Base-by-base conservation (phyloP, 23 tunicate genomes). In the Botrylloides violaceus region DNA sequence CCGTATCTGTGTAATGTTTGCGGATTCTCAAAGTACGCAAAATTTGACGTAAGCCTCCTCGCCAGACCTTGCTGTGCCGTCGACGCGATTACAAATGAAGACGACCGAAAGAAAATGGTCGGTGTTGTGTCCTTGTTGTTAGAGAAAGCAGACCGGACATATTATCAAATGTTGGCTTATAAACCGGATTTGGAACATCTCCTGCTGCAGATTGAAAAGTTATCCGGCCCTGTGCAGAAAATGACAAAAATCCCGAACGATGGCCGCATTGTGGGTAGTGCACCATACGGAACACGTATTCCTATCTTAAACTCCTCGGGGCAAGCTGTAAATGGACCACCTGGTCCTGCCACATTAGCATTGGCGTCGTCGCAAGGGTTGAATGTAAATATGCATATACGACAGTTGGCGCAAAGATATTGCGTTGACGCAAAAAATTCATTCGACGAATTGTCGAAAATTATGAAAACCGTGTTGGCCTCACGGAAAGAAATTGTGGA, bases 1-100 rank as follows among this genome's bases (percentile, higher is more conserved):
- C 98, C 98, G 29, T 93, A 38, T 50, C 66, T 93, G 55, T 93
- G 98, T 71, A 93, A 86, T 65, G 83, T 85, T n/a, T 93, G 98
- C 47, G 98, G 98, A 2, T 93, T 81, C 37, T 93, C 94, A 25
- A 86, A 86, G 35, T 86, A 93, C 61, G 98, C 98, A 71, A 93
- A 93, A 81, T 93, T 93, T 31, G 94, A 85, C 33, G 61, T 85
- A 34, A 71, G 78, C 37, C 80, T 93, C 57, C 47, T 73, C 2
- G 81, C 98, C 6, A 77, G 76, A 37, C 88, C 83, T 2, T 93
- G 98, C 55, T 84, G 94, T 59, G 93, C 94, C 37, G 98, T 86
- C 34, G 98, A 93, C 37, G 58, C 98, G 1, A 81, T 93, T 37
- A 90, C 85, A 49, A 81, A 86, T 60, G 94, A 93, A 29, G 98